Evolutionary conservation across 1,140 invertebrate species (phyloP).

Genomic region (Apocrypta bakeri): DNA sequence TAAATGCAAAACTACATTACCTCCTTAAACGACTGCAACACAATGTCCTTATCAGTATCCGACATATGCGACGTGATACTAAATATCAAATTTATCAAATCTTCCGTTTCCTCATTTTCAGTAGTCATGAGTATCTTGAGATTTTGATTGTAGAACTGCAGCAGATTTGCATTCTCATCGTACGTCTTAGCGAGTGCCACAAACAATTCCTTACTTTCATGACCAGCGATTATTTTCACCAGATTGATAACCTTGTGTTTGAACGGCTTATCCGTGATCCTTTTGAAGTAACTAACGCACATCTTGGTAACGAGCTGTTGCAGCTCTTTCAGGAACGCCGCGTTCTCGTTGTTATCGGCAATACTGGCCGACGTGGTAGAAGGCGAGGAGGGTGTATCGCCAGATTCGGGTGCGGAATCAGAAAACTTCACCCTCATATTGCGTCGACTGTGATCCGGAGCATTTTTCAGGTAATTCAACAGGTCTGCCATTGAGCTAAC

Average conservation of each 20-base stretch:
- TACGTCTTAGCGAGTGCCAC: slow-evolving; percentile 62
- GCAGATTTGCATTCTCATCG: slow-evolving; percentile 63
- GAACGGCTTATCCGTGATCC: slow-evolving; percentile 66
- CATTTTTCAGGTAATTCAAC: slow-evolving; percentile 57
- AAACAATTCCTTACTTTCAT: slow-evolving; percentile 72
- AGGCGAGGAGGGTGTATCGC: slow-evolving; percentile 19
- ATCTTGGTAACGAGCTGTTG: slow-evolving; percentile 73
- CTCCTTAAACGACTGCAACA: slow-evolving; percentile 74
- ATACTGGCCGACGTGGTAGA: not conserved
- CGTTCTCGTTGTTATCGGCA: slow-evolving; percentile 36
- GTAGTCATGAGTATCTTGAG: slow-evolving; percentile 73
- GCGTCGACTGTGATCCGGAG: slow-evolving; percentile 52
- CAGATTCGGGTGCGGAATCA: slow-evolving; percentile 48
- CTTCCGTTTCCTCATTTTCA: slow-evolving; percentile 68
- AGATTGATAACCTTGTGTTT: slow-evolving; percentile 67
- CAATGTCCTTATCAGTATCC: slow-evolving; percentile 69
- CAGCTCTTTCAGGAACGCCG: slow-evolving; percentile 66
- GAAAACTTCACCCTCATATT: slow-evolving; percentile 68
- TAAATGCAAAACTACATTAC: slow-evolving; percentile 59
- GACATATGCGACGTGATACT: slow-evolving; percentile 74
- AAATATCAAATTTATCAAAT: slow-evolving; percentile 77
- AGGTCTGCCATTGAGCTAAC: slow-evolving; percentile 51
- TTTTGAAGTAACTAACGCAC: slow-evolving; percentile 73
- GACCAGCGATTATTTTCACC: slow-evolving; percentile 69
- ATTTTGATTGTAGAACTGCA: slow-evolving; percentile 72